Percentiles rank a stretch among this genome's conserved stretches.
Evolutionary conservation across 1,140 invertebrate species (phyloP).

Genomic region (Drosophila sturtevanti): DNA sequence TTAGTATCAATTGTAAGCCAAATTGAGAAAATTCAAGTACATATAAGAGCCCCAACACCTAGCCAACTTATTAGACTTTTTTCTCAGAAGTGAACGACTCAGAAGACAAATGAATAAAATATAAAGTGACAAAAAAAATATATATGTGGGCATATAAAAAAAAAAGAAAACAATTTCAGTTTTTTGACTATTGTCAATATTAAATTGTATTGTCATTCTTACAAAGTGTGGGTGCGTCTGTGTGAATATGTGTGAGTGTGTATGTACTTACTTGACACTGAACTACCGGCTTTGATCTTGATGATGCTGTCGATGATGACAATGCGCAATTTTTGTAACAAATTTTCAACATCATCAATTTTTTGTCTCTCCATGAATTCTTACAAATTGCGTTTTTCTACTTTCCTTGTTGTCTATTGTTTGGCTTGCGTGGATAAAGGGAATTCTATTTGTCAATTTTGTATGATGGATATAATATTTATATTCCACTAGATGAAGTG

Average conservation of each 20-base stretch:
- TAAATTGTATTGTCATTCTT: slow-evolving; percentile 71
- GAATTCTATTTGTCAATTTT: slow-evolving; percentile 45
- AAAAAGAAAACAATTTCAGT: slow-evolving; percentile 54
- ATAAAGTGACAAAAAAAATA: slow-evolving; percentile 23
- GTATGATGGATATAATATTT: slow-evolving; percentile 10
- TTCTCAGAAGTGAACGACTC: slow-evolving; percentile 49
- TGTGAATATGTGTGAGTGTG: slow-evolving; percentile 13
- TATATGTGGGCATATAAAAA: background rate
- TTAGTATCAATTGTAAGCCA: slow-evolving; percentile 39
- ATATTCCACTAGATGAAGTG: background rate
- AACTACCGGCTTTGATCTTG: slow-evolving; percentile 72
- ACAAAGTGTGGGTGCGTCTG: slow-evolving; percentile 8
- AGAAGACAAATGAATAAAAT: slow-evolving; percentile 64
- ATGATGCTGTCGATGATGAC: slow-evolving; percentile 63
- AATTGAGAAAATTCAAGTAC: slow-evolving; percentile 51
- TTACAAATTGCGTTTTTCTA: slow-evolving; percentile 4
- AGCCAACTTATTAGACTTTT: slow-evolving; percentile 35
- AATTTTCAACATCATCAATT: slow-evolving; percentile 75
- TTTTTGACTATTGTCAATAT: slow-evolving; percentile 54
- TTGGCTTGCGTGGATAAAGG: background rate
- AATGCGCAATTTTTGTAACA: slow-evolving; percentile 64
- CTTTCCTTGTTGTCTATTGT: slow-evolving; percentile 19
- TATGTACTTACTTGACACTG: slow-evolving; percentile 19
- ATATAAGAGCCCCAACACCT: slow-evolving; percentile 24
- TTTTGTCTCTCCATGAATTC: slow-evolving; percentile 30